Conservation (phyloP, 2,888 invertebrate genomes). For the Macaria notata region DNA sequence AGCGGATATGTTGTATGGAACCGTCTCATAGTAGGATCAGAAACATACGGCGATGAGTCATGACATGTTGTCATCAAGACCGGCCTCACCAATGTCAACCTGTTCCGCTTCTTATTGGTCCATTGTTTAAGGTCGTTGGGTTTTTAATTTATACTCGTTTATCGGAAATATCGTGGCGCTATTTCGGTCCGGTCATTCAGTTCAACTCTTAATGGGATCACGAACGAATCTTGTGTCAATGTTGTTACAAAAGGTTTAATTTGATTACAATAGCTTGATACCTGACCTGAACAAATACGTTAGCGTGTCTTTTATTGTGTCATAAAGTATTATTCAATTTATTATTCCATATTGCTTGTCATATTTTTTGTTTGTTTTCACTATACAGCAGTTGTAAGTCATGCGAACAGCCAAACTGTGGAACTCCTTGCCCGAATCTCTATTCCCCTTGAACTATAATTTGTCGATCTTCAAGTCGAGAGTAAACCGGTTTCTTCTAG, state of each 20-base stretch:
- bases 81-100: slow-evolving; percentile 52
- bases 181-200: slow-evolving; percentile 22
- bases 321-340: background rate
- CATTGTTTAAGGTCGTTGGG: slow-evolving; percentile 34
- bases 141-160: slow-evolving; percentile 20
- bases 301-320: background rate
- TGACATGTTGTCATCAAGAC: slow-evolving; percentile 40
- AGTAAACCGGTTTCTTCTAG: too few species aligned
- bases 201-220: slow-evolving; percentile 11
- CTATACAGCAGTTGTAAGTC: too few species aligned
- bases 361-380: too few species aligned
- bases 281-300: background rate
- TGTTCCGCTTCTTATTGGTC: slow-evolving; percentile 41
- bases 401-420: too few species aligned
- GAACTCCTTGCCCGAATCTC: too few species aligned
- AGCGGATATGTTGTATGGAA: slow-evolving; percentile 9
- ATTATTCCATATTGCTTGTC: background rate
- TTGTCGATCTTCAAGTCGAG: too few species aligned
- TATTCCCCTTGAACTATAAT: too few species aligned
- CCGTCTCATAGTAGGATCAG: slow-evolving; percentile 8
- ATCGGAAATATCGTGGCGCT: slow-evolving; percentile 20
- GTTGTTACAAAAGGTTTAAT: slow-evolving; percentile 5
- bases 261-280: slow-evolving; percentile 1
- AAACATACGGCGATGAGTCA: slow-evolving; percentile 38
- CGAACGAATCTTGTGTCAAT: slow-evolving; percentile 6